phyloP scores from a whole-genome alignment of 2,113 vertebrate genomes.

The Leucoraja erinaceus region DNA sequence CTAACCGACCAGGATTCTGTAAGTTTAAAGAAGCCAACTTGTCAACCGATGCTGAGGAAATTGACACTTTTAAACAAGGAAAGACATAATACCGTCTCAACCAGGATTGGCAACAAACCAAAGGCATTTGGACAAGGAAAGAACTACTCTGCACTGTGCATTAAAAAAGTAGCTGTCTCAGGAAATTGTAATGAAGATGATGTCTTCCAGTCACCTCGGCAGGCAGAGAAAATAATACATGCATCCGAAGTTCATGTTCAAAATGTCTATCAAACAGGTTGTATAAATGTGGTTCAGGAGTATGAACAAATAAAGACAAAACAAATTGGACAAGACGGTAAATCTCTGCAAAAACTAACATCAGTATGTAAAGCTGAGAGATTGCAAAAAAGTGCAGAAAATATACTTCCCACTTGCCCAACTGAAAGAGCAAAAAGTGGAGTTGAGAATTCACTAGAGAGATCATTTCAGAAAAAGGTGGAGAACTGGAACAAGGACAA shows the following conservation, averaged over 20 bases:
- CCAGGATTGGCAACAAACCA: conserved; percentile 44
- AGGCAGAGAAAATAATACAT: conserved; percentile 42
- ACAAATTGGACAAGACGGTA: background rate
- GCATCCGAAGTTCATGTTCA: background rate
- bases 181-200: conserved; percentile 57
- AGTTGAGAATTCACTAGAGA: conserved; percentile 64
- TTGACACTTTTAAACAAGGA: conserved; percentile 62
- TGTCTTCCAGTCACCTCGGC: conserved; percentile 41
- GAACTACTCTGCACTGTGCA: conserved; percentile 25
- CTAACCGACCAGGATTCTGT: conserved; percentile 45
- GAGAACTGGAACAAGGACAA: conserved; percentile 70
- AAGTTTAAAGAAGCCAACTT: conserved; percentile 48
- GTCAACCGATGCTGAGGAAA: conserved; percentile 66
- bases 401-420: background rate
- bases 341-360: background rate
- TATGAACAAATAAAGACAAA: background rate
- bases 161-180: conserved; percentile 51
- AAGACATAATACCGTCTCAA: conserved; percentile 45
- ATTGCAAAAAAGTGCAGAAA: background rate
- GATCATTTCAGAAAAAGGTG: conserved; percentile 74
- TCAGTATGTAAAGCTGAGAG: background rate
- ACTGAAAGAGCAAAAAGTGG: conserved; percentile 39
- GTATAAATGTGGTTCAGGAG: background rate
- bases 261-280: background rate
- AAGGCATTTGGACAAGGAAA: conserved; percentile 47